Conservation (phyloP, 2,888 invertebrate genomes). For the Tachina fera region DNA sequence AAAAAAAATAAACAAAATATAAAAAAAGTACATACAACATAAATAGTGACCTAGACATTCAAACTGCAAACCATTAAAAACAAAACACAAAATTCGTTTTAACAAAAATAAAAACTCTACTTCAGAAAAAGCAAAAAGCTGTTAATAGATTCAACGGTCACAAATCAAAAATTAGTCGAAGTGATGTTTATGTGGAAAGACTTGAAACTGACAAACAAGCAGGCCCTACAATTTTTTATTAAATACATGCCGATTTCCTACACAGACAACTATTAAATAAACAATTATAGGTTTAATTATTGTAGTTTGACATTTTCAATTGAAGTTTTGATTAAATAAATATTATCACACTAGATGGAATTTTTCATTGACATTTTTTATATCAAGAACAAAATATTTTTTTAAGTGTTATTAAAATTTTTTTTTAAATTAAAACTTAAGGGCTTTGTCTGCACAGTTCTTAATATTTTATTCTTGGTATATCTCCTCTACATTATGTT, state of each 20-base stretch:
- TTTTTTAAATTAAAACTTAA: no score
- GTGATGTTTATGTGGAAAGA: not conserved
- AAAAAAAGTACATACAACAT: not conserved
- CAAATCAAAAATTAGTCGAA: not conserved
- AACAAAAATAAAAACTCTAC: not conserved
- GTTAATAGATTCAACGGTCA: slow-evolving; percentile 12
- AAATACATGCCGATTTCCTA: not conserved
- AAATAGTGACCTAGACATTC: slow-evolving; percentile 54
- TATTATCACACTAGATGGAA: not conserved
- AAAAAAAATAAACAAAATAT: not conserved
- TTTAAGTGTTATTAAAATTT: no score
- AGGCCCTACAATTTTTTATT: not conserved
- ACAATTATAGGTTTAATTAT: not conserved
- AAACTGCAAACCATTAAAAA: slow-evolving; percentile 41
- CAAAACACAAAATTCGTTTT: slow-evolving; percentile 34
- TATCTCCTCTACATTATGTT: no score
- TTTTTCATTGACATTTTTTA: no score
- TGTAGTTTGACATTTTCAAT: not conserved
- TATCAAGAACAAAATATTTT: no score
- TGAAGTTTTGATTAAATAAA: not conserved
- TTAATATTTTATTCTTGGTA: no score
- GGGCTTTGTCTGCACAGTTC: no score
- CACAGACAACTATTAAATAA: not conserved
- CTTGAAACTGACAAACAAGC: not conserved
- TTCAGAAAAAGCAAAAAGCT: not conserved